Conservation (phyloP, 2,113 vertebrate genomes). For the Aix galericulata region DNA sequence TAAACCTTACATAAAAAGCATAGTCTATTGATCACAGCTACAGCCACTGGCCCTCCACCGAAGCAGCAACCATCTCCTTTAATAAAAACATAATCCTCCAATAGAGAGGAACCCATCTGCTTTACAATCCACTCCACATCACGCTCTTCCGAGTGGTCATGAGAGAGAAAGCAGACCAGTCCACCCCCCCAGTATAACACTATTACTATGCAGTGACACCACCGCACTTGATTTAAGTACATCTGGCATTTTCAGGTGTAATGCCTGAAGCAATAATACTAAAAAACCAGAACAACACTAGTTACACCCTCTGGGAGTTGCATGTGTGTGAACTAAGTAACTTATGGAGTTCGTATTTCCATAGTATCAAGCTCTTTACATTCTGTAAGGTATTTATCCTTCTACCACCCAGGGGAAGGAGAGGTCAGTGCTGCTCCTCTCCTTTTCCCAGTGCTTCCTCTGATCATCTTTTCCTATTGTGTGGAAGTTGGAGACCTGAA, state of each 20-base stretch:
- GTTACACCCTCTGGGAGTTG: constrained; percentile 44
- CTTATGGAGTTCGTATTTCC: constrained; percentile 55
- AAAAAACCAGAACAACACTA: constrained; percentile 50
- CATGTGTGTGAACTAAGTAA: constrained; percentile 55
- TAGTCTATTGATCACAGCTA: too few species aligned
- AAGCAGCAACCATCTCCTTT: too few species aligned
- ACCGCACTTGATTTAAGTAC: constrained; percentile 58
- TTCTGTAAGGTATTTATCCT: constrained; percentile 36
- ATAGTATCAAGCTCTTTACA: constrained; percentile 44
- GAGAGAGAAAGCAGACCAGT: too few species aligned
- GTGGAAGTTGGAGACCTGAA: not conserved
- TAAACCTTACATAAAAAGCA: too few species aligned
- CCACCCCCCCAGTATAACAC: not conserved
- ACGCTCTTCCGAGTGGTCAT: too few species aligned
- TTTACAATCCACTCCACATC: too few species aligned
- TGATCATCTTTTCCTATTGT: not conserved
- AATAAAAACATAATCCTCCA: too few species aligned
- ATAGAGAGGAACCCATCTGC: too few species aligned
- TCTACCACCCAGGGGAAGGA: not conserved
- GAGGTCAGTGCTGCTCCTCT: not conserved
- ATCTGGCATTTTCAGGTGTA: constrained; percentile 73
- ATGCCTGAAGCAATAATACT: constrained; percentile 68
- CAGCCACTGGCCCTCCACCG: too few species aligned
- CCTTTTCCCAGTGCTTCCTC: not conserved
- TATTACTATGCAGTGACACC: constrained; percentile 55